Conservation (phyloP, 2,888 invertebrate genomes). For the Dryomyza anilis region DNA sequence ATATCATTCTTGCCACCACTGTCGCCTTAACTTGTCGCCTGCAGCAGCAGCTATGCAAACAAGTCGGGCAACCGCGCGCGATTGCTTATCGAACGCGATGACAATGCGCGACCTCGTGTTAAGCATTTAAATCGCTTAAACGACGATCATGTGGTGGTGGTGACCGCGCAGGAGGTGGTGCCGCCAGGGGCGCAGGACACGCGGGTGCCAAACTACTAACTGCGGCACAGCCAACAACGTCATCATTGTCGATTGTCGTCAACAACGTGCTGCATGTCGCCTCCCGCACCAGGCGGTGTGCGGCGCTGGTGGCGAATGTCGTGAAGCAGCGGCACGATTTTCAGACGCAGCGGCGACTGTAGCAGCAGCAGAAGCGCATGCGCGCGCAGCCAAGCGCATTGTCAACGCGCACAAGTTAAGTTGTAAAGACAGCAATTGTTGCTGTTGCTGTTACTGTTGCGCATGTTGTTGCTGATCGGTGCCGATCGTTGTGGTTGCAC, state of each 20-base stretch:
- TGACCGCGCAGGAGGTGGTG: background rate
- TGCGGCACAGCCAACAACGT: background rate
- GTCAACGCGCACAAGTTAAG: constrained; percentile 28
- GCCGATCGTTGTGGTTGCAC: background rate
- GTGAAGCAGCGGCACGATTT: constrained; percentile 41
- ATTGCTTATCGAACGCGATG: constrained; percentile 22
- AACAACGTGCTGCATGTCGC: background rate
- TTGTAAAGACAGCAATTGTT: constrained; percentile 27
- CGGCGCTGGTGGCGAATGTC: constrained; percentile 26
- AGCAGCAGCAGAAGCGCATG: constrained; percentile 15
- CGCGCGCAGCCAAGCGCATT: constrained; percentile 6
- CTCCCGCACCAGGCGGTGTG: constrained; percentile 11
- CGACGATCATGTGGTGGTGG: background rate
- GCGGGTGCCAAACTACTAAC: constrained; percentile 21
- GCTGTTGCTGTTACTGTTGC: background rate
- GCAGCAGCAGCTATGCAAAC: constrained; percentile 1
- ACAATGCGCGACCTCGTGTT: constrained; percentile 26
- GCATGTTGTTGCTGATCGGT: background rate
- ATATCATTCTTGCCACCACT: background rate
- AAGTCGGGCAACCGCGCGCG: background rate
- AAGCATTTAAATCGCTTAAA: constrained; percentile 10
- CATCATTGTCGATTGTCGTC: constrained; percentile 5
- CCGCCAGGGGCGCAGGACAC: background rate
- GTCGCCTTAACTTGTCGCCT: background rate
- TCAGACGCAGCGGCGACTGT: too few relatives aligned